These are phyloP conservation scores for Spheniscus humboldti DNA, from an alignment of 2,797 vertebrate species.

Conservation along the genomic window DNA sequence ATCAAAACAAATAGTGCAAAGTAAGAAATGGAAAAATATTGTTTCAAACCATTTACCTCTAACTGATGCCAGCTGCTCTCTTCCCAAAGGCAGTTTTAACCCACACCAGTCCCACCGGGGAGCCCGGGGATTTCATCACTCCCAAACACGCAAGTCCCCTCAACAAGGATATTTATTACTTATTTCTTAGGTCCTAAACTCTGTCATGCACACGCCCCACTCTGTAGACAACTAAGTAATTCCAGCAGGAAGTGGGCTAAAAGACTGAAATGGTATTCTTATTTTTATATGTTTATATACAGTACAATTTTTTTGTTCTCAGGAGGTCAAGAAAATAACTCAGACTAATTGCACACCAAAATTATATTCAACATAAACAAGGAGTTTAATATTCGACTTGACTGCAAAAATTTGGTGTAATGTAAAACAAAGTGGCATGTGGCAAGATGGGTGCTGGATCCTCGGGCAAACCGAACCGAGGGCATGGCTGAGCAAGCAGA, in stretches of 20 bases:
- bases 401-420: not conserved
- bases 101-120: not conserved
- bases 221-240: not conserved
- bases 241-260: not conserved
- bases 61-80: not conserved
- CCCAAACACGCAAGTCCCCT: not conserved
- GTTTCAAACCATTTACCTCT: not conserved
- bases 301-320: not conserved
- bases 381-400: fast-evolving
- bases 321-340: not conserved
- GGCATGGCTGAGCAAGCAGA: not conserved
- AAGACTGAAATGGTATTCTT: not conserved
- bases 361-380: not conserved
- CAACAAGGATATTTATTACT: not conserved
- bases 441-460: not conserved
- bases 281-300: not conserved
- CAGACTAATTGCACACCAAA: not conserved
- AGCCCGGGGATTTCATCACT: not conserved
- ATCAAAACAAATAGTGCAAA: fast-evolving
- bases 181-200: not conserved
- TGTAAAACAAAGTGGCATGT: fast-evolving
- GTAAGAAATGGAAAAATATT: not conserved
- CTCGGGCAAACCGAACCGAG: not conserved
- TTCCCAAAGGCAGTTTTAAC: not conserved
- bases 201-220: not conserved